A percentile compares a stretch with the other conserved stretches of the same genome.
Conservation (phyloP, 1,140 invertebrate genomes). For the Aphidius gifuensis region DNA sequence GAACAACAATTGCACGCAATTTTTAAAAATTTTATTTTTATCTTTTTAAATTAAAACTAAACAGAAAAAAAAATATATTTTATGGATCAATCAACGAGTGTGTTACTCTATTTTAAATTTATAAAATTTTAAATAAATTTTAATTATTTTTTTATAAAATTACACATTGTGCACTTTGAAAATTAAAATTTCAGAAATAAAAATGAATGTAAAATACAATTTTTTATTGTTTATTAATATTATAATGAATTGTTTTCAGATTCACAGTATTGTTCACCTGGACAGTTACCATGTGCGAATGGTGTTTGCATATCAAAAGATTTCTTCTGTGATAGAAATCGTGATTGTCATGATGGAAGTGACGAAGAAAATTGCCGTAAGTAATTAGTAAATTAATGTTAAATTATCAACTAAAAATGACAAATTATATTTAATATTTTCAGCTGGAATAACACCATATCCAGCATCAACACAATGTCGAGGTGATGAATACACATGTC, state of each 20-base stretch:
- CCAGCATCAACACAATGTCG: constrained; percentile 32
- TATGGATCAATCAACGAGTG: too few species aligned
- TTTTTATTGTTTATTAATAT: constrained; percentile 5
- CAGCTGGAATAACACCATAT: constrained; percentile 22
- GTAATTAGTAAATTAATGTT: constrained; percentile 33
- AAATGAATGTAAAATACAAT: not conserved
- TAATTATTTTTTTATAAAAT: not conserved
- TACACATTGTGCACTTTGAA: not conserved
- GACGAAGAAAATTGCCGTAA: constrained; percentile 71
- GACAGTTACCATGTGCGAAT: constrained; percentile 60
- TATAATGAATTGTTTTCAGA: constrained; percentile 22
- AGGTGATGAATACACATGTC: constrained; percentile 58
- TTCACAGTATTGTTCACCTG: constrained; percentile 45
- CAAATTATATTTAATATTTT: too few species aligned
- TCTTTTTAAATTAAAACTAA: not conserved
- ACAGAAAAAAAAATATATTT: not conserved
- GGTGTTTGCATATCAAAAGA: constrained; percentile 58
- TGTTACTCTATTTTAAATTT: too few species aligned
- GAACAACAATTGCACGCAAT: constrained; percentile 35
- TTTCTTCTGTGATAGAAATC: constrained; percentile 57
- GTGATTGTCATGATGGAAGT: constrained; percentile 69
- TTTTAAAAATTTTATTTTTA: constrained; percentile 9
- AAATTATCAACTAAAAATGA: too few species aligned
- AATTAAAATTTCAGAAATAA: not conserved
- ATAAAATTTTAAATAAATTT: too few species aligned